Base-by-base conservation (phyloP, 2,113 vertebrate species). In the Callionymus lyra region DNA sequence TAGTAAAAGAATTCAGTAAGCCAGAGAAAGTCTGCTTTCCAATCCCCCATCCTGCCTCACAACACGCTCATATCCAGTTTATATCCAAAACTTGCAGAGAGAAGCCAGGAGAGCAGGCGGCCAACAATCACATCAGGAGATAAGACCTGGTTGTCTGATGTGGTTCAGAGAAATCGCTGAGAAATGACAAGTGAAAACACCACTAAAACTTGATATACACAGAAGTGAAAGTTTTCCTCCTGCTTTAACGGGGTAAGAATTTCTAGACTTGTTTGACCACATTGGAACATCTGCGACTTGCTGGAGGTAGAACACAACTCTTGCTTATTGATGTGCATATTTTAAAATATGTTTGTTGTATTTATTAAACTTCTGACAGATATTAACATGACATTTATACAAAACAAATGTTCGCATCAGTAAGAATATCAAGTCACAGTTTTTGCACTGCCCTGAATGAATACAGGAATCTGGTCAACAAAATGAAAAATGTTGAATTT, bases 61-160 rank as follows among this genome's bases (percentile, higher is more conserved):
- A 54, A 50, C 53, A 50, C 32, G 43, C 16, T 63, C 60, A 48
- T 40, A 52, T 54, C 53, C 62, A 55, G 43, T 15, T 63, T 58
- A 48, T 40, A 52, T 54, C 53, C 62, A 55, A 59, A 57, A 40
- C 44, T 51, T 49, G 47, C 32, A 31, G 34, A 42, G 21, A 27
- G 41, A 37, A 53, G 46, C 47, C 31, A 41, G 1, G 6, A 32
- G 13, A 41, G 16, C 2, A 21, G 39, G 71, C 73, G 39, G 71
- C 73, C 77, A 80, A 79, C 63, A 55, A 34, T 50, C 67, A 70
- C 54, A 70, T 40, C 1, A n/a, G 47, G 41, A 76, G 74, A 74
- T 73, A 72, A 63, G 59, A 76, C 41, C 53, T 41, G n/a, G 31
- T 41, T 17, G 40, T 72, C 64, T 80, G 56, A 70, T 63, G 76